Evolutionary conservation across 1,140 invertebrate species (phyloP).

Genomic region (Riptortus pedestris): DNA sequence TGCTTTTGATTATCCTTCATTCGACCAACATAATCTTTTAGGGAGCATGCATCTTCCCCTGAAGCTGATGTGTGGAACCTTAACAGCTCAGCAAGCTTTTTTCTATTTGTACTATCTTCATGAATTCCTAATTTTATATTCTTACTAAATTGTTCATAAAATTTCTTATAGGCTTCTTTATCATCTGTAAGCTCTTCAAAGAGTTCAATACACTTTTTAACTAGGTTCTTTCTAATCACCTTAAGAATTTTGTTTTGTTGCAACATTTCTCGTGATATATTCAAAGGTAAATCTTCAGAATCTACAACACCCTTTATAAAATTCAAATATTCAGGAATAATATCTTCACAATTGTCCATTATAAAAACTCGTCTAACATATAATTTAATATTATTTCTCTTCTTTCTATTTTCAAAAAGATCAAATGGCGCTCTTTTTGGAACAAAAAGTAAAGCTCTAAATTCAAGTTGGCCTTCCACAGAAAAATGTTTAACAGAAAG

Average conservation of each 20-base stretch:
- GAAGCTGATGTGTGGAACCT: slow-evolving; percentile 88
- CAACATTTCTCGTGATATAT: slow-evolving; percentile 97
- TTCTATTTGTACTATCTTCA: slow-evolving; percentile 89
- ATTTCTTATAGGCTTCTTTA: slow-evolving; percentile 96
- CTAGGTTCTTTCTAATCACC: slow-evolving; percentile 94
- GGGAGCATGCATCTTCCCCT: slow-evolving; percentile 82
- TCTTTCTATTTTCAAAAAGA: slow-evolving; percentile 95
- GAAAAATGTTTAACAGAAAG: slow-evolving; percentile 97
- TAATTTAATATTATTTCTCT: slow-evolving; percentile 96
- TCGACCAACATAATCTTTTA: slow-evolving; percentile 91
- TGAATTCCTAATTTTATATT: slow-evolving; percentile 97
- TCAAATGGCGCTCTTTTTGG: slow-evolving; percentile 94
- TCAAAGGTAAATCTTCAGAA: slow-evolving; percentile 92
- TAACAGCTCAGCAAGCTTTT: slow-evolving; percentile 83
- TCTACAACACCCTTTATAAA: slow-evolving; percentile 98
- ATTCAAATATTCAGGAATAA: slow-evolving; percentile 96
- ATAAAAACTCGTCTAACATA: slow-evolving; percentile 96
- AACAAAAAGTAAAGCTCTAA: slow-evolving; percentile 88
- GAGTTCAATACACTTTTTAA: slow-evolving; percentile 96
- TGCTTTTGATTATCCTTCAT: slow-evolving; percentile 98
- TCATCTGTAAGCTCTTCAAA: slow-evolving; percentile 93
- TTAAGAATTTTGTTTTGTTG: slow-evolving; percentile 98
- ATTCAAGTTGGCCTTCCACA: slow-evolving; percentile 96
- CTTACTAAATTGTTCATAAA: slow-evolving; percentile 96
- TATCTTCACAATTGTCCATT: slow-evolving; percentile 98